phyloP scores from a whole-genome alignment of 1,140 invertebrate species.

The Coptotermes formosanus region DNA sequence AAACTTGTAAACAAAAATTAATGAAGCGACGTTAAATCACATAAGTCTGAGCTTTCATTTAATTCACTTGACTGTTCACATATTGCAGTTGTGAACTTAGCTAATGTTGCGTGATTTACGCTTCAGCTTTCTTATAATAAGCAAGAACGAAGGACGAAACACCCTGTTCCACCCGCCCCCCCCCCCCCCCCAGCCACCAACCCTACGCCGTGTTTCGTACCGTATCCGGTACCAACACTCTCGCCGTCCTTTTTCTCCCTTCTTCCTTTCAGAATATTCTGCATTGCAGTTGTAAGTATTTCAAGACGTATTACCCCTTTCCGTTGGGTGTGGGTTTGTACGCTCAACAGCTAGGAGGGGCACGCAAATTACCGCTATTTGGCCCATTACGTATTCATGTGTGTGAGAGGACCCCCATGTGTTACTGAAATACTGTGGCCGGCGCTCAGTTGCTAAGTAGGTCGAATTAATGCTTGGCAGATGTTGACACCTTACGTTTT shows the following conservation, averaged over 20 bases:
- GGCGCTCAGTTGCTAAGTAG: no score
- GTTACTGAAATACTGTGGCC: not conserved
- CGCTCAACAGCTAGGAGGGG: not conserved
- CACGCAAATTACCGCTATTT: not conserved
- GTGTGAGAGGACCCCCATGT: not conserved
- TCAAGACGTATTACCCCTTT: not conserved
- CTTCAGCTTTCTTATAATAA: not conserved
- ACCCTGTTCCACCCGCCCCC: not conserved
- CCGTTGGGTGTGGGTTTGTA: not conserved
- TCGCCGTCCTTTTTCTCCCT: not conserved
- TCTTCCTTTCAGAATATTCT: not conserved
- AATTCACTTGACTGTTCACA: not conserved
- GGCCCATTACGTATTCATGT: not conserved
- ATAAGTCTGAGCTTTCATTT: not conserved
- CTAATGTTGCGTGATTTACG: not conserved
- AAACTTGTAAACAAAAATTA: not conserved
- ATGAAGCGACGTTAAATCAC: not conserved
- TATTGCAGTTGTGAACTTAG: not conserved
- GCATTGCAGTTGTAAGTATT: conserved; percentile 1
- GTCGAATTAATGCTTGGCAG: no score
- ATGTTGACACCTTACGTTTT: no score
- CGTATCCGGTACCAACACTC: not conserved
- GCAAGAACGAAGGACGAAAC: not conserved
- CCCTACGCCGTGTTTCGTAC: not conserved
- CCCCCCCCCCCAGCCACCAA: not conserved